Conservation (phyloP, 2,888 invertebrate species). For the Cosmia pyralina region DNA sequence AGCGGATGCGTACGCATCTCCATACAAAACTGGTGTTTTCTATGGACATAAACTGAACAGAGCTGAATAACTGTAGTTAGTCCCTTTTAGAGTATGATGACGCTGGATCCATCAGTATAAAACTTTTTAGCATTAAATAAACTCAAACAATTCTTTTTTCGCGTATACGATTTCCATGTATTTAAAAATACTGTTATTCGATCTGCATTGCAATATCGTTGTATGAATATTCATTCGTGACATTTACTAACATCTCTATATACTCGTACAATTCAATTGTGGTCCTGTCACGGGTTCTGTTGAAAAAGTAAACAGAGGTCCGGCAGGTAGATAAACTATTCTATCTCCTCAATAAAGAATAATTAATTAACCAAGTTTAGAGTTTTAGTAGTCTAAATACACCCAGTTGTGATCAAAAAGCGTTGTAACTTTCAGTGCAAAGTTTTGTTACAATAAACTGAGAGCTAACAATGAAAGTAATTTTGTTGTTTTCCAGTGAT, state of each 20-base stretch:
- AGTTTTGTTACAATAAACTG: constrained; percentile 11
- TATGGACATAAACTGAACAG: too few species aligned
- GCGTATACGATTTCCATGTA: constrained; percentile 25
- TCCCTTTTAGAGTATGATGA: too few species aligned
- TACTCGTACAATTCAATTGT: constrained; percentile 20
- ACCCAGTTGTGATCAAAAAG: constrained; percentile 11
- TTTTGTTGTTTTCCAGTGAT: background rate
- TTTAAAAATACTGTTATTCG: constrained; percentile 30
- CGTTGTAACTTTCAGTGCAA: background rate
- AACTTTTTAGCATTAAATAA: background rate
- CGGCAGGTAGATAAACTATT: constrained; percentile 27
- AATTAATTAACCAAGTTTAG: constrained; percentile 30
- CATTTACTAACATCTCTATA: constrained; percentile 43
- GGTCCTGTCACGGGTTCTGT: too few species aligned
- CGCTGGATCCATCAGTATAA: background rate
- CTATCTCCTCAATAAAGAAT: constrained; percentile 41
- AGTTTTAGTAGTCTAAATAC: constrained; percentile 13
- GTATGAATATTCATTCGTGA: constrained; percentile 52
- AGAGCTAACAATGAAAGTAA: background rate
- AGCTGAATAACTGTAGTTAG: too few species aligned
- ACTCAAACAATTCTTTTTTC: background rate
- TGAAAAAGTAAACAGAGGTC: constrained; percentile 47
- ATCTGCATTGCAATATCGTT: constrained; percentile 33
- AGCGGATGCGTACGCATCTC: too few species aligned
- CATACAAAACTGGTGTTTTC: too few species aligned